Evolutionary conservation across 2,797 vertebrate species (phyloP), one percentile per base, ranked within the genome.

Genomic region (Pelobates cultripes): DNA sequence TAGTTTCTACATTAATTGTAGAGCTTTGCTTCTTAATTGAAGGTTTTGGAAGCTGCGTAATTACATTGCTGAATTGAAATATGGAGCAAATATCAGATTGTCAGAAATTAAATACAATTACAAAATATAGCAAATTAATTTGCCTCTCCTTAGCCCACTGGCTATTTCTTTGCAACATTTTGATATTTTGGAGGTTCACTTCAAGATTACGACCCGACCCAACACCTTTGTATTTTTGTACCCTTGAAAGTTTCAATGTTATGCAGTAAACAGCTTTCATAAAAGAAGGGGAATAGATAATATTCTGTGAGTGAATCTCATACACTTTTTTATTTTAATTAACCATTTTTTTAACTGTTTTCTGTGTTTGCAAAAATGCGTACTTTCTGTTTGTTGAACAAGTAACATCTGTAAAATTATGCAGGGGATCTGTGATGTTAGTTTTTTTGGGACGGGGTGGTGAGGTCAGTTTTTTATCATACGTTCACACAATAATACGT

Each of bases 11-110:
- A 73, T 82, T 82, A 73, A 73, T 77, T 67, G 42, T 73, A 15
- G 12, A 47, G 47, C 61, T 82, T 82, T 77, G 47, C n/a, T 77
- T 57, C 61, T 57, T 77, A 82, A 77, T 77, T 82, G 74, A 77
- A 57, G 74, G 73, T 81, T 81, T 76, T 45, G 10, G 68, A 71
- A 67, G 57, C 70, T 71, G 61, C 57, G 43, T 73, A 82, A 82
- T 77, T 82, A 67, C 69, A 57, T 45, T 44, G 75, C 61, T 12
- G 7, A n/a, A 51, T 13, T 77, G 17, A 70, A 44, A 45, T n/a
- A 70, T 40, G 28, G 68, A 70, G 68, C 60, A 73, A 77, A 71
- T 60, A 82, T 73, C 61, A 40, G 57, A 68, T 77, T 77, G 75
- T 82, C 80, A 77, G 60, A n/a, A 71, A 43, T 47, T 44, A 75